A percentile compares a stretch with the other conserved stretches of the same genome.
These are phyloP conservation scores for Thera obeliscata DNA, from an alignment of 2,888 invertebrate species.

Conservation along the genomic window DNA sequence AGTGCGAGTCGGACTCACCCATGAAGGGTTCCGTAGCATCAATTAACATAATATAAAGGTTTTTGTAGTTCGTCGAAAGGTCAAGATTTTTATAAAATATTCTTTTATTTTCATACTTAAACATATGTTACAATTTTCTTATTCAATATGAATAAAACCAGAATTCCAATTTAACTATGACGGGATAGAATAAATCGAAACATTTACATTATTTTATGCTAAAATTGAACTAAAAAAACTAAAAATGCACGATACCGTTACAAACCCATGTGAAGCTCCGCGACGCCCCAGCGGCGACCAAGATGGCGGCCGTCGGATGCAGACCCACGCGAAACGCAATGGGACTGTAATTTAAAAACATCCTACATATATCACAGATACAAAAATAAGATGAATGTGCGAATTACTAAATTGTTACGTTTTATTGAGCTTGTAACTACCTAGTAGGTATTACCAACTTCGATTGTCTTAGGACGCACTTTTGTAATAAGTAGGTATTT, in stretches of 20 bases:
- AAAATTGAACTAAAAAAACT: slow-evolving; percentile 67
- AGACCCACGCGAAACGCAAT: slow-evolving; percentile 85
- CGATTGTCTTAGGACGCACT: too few species aligned
- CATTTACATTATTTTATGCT: slow-evolving; percentile 55
- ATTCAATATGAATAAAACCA: slow-evolving; percentile 83
- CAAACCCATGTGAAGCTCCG: slow-evolving; percentile 86
- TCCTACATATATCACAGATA: slow-evolving; percentile 82
- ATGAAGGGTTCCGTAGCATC: too few species aligned
- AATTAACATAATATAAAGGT: too few species aligned
- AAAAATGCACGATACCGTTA: slow-evolving; percentile 83
- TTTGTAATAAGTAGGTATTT: too few species aligned
- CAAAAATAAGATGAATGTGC: slow-evolving; percentile 48
- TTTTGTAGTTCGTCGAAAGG: too few species aligned
- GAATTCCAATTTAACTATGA: slow-evolving; percentile 75
- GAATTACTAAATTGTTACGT: too few species aligned
- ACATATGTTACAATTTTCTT: slow-evolving; percentile 81
- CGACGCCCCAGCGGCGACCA: slow-evolving; percentile 85
- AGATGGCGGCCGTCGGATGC: slow-evolving; percentile 82
- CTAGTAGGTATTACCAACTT: too few species aligned
- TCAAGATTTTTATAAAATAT: slow-evolving; percentile 57
- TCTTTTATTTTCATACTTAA: slow-evolving; percentile 82
- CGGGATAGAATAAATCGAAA: slow-evolving; percentile 74
- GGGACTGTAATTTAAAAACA: slow-evolving; percentile 85
- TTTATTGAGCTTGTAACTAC: too few species aligned
- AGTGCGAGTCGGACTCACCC: too few species aligned